Evolutionary conservation across 2,888 invertebrate genomes (phyloP).

Genomic region (Limnephilus lunatus): DNA sequence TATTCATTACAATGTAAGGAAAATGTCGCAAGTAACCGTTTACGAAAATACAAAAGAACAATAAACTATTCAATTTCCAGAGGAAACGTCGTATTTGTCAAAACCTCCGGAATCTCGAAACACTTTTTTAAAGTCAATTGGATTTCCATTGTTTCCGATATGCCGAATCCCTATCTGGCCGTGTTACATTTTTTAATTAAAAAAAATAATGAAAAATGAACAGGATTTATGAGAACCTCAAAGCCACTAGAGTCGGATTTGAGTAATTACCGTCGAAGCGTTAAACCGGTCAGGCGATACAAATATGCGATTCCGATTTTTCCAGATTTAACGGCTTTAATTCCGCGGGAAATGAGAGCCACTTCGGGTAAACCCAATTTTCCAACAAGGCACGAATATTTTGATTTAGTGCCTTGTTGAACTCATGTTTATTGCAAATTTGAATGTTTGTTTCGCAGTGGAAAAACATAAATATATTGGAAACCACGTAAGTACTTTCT

Average conservation of each 20-base stretch:
- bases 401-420: background rate
- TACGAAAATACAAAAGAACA: conserved; percentile 24
- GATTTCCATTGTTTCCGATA: conserved; percentile 17
- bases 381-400: background rate
- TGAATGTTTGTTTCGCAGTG: background rate
- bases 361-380: background rate
- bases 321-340: conserved; percentile 12
- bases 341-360: background rate
- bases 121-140: conserved; percentile 20
- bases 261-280: conserved; percentile 3
- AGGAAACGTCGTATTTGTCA: conserved; percentile 16
- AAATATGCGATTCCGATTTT: background rate
- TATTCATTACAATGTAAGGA: background rate
- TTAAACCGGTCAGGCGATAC: background rate
- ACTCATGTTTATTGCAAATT: background rate
- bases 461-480: background rate
- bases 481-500: background rate
- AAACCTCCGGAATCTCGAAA: conserved; percentile 12
- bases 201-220: background rate
- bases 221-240: conserved; percentile 2
- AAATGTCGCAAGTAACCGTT: conserved; percentile 25
- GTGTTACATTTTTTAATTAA: background rate
- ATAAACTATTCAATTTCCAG: conserved; percentile 18
- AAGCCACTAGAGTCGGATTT: background rate
- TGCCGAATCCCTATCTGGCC: conserved; percentile 9